phyloP scores from a whole-genome alignment of 2,888 invertebrate genomes.

The Macropis europaea region DNA sequence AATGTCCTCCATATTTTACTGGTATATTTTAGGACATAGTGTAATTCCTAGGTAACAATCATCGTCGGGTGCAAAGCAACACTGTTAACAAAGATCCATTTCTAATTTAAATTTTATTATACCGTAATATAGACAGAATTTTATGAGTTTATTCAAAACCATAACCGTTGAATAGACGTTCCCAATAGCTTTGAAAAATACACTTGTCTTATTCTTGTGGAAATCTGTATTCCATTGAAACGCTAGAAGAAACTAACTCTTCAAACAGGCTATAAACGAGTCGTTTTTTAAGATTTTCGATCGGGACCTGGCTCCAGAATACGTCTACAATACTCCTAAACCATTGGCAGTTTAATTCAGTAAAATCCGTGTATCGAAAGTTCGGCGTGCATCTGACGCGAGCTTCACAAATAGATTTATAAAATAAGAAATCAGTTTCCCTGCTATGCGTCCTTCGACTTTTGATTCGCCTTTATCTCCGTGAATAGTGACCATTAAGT shows the following conservation, averaged over 20 bases:
- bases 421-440: slow-evolving; percentile 39
- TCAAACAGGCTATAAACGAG: slow-evolving; percentile 5
- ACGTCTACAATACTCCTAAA: background rate
- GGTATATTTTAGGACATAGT: background rate
- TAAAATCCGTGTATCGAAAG: background rate
- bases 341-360: background rate
- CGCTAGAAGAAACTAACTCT: slow-evolving; percentile 1
- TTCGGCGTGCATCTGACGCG: background rate
- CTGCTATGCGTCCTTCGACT: slow-evolving; percentile 47
- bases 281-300: background rate
- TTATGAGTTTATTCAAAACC: slow-evolving; percentile 3
- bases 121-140: slow-evolving; percentile 3
- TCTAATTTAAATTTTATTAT: slow-evolving; percentile 3
- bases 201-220: slow-evolving; percentile 4
- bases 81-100: background rate
- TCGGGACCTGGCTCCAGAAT: background rate
- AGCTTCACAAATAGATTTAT: slow-evolving; percentile 22
- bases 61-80: background rate
- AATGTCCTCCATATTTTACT: background rate
- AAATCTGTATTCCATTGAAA: slow-evolving; percentile 7
- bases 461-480: slow-evolving; percentile 34
- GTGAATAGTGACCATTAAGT: slow-evolving; percentile 48
- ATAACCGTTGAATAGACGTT: slow-evolving; percentile 14
- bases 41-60: background rate
- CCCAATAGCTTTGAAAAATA: slow-evolving; percentile 32